A percentile compares a stretch with the other conserved stretches of the same genome.
Conservation (phyloP, 35 echinoderm and acorn worm species). For the Patiria miniata region DNA sequence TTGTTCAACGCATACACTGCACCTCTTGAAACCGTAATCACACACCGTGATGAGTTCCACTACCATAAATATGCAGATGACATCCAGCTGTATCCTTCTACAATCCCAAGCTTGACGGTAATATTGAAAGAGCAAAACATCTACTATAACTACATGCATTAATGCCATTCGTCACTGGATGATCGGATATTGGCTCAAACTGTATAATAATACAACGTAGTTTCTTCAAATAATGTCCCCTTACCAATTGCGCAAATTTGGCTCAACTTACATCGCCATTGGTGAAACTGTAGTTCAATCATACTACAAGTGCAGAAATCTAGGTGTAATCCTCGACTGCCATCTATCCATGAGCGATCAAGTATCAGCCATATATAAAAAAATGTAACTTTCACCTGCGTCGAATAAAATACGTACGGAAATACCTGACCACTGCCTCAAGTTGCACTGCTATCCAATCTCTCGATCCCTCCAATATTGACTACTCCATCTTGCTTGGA, state of each 20-base stretch:
- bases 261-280: neutral
- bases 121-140: neutral
- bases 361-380: neutral
- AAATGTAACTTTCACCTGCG: neutral
- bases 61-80: conserved; percentile 58
- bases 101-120: neutral
- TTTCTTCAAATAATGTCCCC: neutral
- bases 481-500: neutral
- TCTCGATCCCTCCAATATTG: neutral
- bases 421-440: neutral
- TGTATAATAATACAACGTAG: neutral
- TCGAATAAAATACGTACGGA: neutral
- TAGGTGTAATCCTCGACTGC: too few relatives aligned
- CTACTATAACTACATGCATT: neutral
- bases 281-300: neutral
- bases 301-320: neutral
- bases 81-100: conserved; percentile 36
- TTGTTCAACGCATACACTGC: conserved; percentile 50
- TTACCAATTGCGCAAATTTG: neutral
- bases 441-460: neutral
- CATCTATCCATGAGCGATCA: too few relatives aligned
- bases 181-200: neutral
- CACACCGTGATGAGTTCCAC: conserved; percentile 9
- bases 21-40: conserved; percentile 38
- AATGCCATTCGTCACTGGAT: neutral